Evolutionary conservation across 2,113 vertebrate genomes (phyloP).

Genomic region (Nothoprocta perdicaria): DNA sequence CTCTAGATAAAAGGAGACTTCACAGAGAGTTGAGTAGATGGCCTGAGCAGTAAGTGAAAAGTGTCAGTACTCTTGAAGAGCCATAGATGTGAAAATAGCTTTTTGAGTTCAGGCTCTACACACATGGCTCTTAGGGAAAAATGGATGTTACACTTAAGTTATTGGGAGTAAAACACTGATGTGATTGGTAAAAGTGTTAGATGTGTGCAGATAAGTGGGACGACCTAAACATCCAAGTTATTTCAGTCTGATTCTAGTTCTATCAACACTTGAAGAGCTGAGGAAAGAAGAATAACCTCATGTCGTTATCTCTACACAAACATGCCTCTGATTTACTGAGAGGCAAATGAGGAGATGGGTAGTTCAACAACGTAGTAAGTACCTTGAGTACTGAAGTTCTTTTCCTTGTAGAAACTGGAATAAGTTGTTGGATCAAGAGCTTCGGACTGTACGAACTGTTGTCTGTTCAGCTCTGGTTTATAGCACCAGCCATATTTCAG

Average conservation of each 20-base stretch:
- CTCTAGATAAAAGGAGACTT: neutral
- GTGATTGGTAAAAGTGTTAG: neutral
- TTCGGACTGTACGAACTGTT: neutral
- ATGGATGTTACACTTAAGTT: neutral
- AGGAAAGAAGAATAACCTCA: no score
- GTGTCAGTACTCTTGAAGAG: neutral
- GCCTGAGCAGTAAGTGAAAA: fast-evolving
- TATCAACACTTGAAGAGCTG: neutral
- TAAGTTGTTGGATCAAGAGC: neutral
- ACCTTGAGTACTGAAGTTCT: neutral
- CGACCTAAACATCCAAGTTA: neutral
- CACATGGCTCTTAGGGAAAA: neutral
- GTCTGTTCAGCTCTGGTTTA: neutral
- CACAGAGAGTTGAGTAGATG: fast-evolving
- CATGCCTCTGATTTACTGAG: neutral
- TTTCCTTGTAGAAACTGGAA: neutral
- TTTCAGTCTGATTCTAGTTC: neutral
- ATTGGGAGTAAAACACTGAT: neutral
- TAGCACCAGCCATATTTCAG: neutral
- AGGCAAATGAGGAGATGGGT: no score
- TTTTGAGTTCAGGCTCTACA: neutral
- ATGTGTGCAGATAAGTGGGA: neutral
- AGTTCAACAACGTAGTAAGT: neutral
- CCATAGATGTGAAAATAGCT: neutral
- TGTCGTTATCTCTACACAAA: neutral